phyloP scores from a whole-genome alignment of 2,888 invertebrate species.

The Ornithoptera alexandrae region DNA sequence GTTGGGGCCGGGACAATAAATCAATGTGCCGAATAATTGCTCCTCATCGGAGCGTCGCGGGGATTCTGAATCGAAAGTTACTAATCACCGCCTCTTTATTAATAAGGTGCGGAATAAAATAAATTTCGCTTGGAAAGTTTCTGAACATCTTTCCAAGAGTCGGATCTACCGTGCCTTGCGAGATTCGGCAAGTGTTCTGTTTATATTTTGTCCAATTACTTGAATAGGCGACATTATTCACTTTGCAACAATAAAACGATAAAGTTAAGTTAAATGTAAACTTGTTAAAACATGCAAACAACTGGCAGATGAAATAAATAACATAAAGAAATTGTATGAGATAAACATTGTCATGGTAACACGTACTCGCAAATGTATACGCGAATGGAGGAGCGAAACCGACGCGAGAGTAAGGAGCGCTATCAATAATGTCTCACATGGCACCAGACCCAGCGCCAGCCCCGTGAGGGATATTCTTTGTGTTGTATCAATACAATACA shows the following conservation, averaged over 20 bases:
- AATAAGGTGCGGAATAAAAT: constrained; percentile 64
- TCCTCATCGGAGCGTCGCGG: constrained; percentile 44
- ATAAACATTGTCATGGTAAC: constrained; percentile 14
- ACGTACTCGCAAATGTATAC: constrained; percentile 10
- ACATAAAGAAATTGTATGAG: constrained; percentile 1
- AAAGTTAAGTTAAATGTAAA: constrained; percentile 13
- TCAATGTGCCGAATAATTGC: constrained; percentile 74
- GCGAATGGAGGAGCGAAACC: neutral
- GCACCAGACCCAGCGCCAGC: constrained; percentile 31
- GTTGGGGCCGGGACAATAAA: constrained; percentile 66
- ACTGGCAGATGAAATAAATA: neutral
- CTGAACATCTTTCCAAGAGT: constrained; percentile 46
- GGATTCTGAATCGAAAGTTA: constrained; percentile 51
- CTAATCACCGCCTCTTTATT: constrained; percentile 77
- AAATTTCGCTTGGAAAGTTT: constrained; percentile 48
- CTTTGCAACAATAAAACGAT: neutral
- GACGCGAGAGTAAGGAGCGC: constrained; percentile 18
- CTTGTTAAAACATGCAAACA: neutral
- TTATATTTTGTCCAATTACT: too few relatives aligned
- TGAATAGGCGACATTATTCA: too few relatives aligned
- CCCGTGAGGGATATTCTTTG: constrained; percentile 43
- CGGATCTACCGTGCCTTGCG: constrained; percentile 34
- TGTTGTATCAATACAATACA: constrained; percentile 43
- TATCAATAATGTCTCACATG: constrained; percentile 33
- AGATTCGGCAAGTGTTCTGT: too few relatives aligned